Conservation (phyloP, 2,888 invertebrate genomes). For the Drosophila mimetica region DNA sequence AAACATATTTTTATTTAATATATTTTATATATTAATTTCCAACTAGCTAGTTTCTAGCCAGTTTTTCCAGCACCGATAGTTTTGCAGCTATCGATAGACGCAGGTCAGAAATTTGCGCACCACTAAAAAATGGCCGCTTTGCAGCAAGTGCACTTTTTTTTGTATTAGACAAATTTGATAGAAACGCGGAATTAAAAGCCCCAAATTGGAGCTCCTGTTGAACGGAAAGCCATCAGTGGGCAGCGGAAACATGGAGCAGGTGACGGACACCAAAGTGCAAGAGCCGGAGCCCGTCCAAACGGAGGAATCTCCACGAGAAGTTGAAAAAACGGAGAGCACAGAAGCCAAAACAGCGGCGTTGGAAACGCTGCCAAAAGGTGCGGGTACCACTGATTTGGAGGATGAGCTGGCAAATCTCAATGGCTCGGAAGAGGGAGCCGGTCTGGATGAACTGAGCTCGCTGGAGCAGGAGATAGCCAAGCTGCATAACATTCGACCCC, state of each 20-base stretch:
- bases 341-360: conserved; percentile 40
- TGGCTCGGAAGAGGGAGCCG: conserved; percentile 15
- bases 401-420: conserved; percentile 37
- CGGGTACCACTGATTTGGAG: conserved; percentile 44
- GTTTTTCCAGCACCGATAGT: neutral
- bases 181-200: conserved; percentile 39
- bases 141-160: conserved; percentile 60
- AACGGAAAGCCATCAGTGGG: conserved; percentile 4
- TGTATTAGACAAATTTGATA: conserved; percentile 7
- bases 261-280: conserved; percentile 26
- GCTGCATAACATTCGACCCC: conserved; percentile 71
- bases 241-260: conserved; percentile 25
- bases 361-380: conserved; percentile 32
- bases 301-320: conserved; percentile 1
- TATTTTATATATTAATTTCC: neutral
- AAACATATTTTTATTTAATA: too few species aligned
- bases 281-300: conserved; percentile 7
- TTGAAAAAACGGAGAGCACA: conserved; percentile 4
- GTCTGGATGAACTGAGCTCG: conserved; percentile 78
- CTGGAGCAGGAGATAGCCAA: conserved; percentile 83
- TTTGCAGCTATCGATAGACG: neutral
- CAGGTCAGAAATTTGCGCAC: too few species aligned
- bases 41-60: neutral
- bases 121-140: conserved; percentile 63
- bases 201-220: conserved; percentile 1